These are phyloP conservation scores for Pangasius larnaudii DNA, from an alignment of 2,797 vertebrate genomes.

Conservation along the genomic window DNA sequence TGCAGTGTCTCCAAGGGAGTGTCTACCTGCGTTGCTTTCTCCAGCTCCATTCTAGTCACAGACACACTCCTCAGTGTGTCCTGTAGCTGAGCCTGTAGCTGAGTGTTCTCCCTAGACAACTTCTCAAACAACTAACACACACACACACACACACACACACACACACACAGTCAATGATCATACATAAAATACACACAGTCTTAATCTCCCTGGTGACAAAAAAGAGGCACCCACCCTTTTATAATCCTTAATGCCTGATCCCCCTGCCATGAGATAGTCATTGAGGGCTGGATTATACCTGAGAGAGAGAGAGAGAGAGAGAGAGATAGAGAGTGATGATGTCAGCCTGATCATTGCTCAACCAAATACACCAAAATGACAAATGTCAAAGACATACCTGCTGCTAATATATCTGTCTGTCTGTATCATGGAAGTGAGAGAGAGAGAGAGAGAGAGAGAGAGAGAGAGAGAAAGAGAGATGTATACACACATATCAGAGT, in stretches of 20 bases:
- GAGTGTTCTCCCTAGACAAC: conserved; percentile 80
- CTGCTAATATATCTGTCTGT: conserved; percentile 64
- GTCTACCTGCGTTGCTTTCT: conserved; percentile 82
- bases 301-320: conserved; percentile 40
- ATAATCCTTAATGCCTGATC: conserved; percentile 74
- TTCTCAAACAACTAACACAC: conserved; percentile 78
- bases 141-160: conserved; percentile 3
- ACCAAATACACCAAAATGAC: conserved; percentile 37
- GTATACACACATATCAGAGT: background rate
- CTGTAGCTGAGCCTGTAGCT: conserved; percentile 82
- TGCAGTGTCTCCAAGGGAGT: background rate
- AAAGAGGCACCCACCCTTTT: conserved; percentile 71
- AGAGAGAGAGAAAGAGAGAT: conserved; percentile 27
- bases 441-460: no score
- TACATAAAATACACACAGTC: background rate
- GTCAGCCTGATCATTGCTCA: background rate
- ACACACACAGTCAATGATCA: background rate
- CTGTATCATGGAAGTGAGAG: conserved; percentile 63
- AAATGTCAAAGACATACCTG: conserved; percentile 70
- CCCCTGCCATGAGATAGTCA: conserved; percentile 65
- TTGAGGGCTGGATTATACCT: conserved; percentile 70
- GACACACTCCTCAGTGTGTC: conserved; percentile 80
- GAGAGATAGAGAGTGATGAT: conserved; percentile 28
- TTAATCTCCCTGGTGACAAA: background rate
- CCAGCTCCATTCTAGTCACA: conserved; percentile 81